Base-by-base conservation (phyloP, 2,888 invertebrate species). In the Pyralis farinalis region DNA sequence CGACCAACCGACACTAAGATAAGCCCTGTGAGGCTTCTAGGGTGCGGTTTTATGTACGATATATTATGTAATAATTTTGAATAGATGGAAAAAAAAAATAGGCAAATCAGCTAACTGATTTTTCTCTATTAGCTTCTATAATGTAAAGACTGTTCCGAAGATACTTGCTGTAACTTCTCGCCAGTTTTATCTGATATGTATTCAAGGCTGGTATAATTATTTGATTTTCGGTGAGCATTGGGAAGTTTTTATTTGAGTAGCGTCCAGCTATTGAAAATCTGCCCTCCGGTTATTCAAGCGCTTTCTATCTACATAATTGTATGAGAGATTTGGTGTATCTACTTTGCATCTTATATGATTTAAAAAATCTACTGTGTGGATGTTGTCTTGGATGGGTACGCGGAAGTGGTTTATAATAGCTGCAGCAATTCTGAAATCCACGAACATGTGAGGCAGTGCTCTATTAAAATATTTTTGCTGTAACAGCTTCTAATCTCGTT, bases 401-500 rank as follows among this genome's bases (percentile, higher is more conserved):
- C 20, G 42, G 30, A 40, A 42, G 29, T 29, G 28, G 34, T 46
- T 46, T 40, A 40, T 37, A 33, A 43, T 36, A 3, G 39, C 42
- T 34, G 33, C 36, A 37, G 42, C 40, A 25, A 40, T 38, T 32
- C 20, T 41, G 10, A 44, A 44, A 35, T 38, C 38, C 12, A 12
- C 22, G 21, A 38, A 31, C 10, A 25, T 9, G 25, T 43, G 8
- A 11, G 34, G 34, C 22, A 38, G 12, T 9, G 47, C 22, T 9
- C 27, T 30, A 33, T 52, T 52, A 40, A 52, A 47, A 41, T 37
- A 40, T 30, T 38, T 37, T 31, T 52, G 40, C 7, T 40, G 37
- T 27, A 50, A 46, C 12, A 51, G 35, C 11, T 46, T 47, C 28
- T 44, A 51, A 11, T 47, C 46, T 0, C 41, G 40, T 27, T 48